A percentile compares a stretch with the other conserved stretches of the same genome.
phyloP scores from a whole-genome alignment of 2,113 vertebrate genomes.

The Indicator indicator region DNA sequence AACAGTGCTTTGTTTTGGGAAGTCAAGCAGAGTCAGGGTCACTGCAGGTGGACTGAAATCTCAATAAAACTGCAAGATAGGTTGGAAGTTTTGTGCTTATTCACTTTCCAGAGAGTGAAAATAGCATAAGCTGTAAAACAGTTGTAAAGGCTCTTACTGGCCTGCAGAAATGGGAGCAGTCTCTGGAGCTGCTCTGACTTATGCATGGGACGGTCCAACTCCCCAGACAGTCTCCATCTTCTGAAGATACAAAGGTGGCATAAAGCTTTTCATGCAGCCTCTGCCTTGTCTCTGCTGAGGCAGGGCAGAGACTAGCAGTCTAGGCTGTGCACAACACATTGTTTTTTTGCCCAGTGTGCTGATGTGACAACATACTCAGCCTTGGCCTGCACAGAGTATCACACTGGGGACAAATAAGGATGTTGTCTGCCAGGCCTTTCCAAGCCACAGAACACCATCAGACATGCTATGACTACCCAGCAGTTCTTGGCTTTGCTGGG shows the following conservation, averaged over 20 bases:
- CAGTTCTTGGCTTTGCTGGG: background rate
- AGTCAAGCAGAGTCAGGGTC: conserved; percentile 13
- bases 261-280: background rate
- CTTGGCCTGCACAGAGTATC: background rate
- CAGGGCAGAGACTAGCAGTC: background rate
- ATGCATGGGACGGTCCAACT: background rate
- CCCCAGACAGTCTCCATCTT: background rate
- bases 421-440: background rate
- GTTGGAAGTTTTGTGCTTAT: conserved; percentile 20
- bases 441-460: background rate
- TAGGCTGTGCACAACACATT: background rate
- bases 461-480: background rate
- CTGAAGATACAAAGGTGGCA: background rate
- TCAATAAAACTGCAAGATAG: conserved; percentile 22
- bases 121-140: background rate
- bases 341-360: background rate
- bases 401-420: background rate
- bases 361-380: background rate
- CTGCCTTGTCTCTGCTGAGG: background rate
- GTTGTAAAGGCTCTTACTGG: background rate
- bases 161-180: background rate
- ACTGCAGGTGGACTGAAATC: conserved; percentile 1
- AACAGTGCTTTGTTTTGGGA: conserved; percentile 50
- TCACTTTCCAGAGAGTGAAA: background rate
- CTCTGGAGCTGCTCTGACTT: background rate